phyloP scores from a whole-genome alignment of 2,888 invertebrate genomes.

The Ptycholaimellus sp. region DNA sequence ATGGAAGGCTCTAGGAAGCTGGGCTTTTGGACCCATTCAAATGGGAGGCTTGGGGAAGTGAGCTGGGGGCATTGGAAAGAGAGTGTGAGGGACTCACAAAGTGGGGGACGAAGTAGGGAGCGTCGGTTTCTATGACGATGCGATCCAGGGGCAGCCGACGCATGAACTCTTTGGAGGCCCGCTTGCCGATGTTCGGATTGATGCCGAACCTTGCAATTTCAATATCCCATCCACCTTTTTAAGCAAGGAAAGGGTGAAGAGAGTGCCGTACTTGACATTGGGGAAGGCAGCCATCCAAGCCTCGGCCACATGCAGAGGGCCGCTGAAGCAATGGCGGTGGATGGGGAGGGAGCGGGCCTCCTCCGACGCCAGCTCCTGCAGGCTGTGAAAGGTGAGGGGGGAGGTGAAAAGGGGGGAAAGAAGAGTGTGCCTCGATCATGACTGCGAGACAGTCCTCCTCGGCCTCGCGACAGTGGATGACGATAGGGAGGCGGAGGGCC shows the following conservation, averaged over 20 bases:
- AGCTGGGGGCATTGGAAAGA: too few relatives aligned
- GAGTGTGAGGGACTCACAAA: too few relatives aligned
- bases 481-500: constrained; percentile 25
- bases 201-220: too few relatives aligned
- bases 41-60: too few relatives aligned
- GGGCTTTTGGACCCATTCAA: too few relatives aligned
- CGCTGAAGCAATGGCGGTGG: constrained; percentile 33
- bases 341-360: constrained; percentile 25
- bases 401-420: too few relatives aligned
- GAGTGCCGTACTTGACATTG: constrained; percentile 26
- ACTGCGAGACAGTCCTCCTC: constrained; percentile 28
- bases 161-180: constrained; percentile 23
- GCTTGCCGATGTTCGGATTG: constrained; percentile 8
- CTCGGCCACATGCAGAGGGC: constrained; percentile 22
- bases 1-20: too few relatives aligned
- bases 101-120: constrained; percentile 33
- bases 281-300: constrained; percentile 29
- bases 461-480: constrained; percentile 32
- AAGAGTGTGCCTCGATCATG: constrained; percentile 24
- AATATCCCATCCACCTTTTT: too few relatives aligned
- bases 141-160: constrained; percentile 26
- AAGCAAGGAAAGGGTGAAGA: too few relatives aligned
- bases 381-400: not conserved
- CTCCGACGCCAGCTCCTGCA: constrained; percentile 25
- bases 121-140: constrained; percentile 32